Conservation (phyloP, 2,888 invertebrate species). For the Plebejus melissa region DNA sequence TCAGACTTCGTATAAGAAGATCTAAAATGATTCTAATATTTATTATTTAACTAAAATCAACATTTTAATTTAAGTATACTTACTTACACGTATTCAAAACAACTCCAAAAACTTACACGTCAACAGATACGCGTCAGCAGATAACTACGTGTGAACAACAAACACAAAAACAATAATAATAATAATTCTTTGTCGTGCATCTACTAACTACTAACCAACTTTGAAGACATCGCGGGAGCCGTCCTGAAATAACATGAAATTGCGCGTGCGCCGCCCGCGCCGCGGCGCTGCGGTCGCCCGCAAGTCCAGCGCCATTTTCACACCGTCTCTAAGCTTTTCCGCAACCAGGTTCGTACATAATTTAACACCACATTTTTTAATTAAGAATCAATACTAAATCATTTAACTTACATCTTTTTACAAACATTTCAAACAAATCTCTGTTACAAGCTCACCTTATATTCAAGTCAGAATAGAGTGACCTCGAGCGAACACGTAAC, state of each 20-base stretch:
- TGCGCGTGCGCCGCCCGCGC: constrained; percentile 68
- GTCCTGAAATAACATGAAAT: constrained; percentile 78
- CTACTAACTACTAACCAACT: constrained; percentile 36
- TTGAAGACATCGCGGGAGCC: constrained; percentile 75
- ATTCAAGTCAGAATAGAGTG: constrained; percentile 38
- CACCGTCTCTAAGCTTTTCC: constrained; percentile 72
- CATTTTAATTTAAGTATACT: too few relatives aligned
- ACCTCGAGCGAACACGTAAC: constrained; percentile 68
- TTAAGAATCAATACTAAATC: background rate
- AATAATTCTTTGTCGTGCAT: constrained; percentile 14
- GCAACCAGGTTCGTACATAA: constrained; percentile 64
- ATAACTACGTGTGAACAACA: background rate
- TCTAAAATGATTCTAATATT: too few relatives aligned
- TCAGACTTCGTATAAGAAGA: too few relatives aligned
- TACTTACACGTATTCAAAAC: background rate
- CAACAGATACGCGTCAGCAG: background rate
- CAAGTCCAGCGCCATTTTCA: constrained; percentile 75
- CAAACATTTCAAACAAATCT: background rate
- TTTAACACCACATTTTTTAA: constrained; percentile 8
- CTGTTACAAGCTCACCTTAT: background rate
- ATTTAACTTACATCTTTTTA: background rate
- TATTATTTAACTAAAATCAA: too few relatives aligned
- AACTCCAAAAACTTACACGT: background rate
- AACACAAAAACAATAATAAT: constrained; percentile 1
- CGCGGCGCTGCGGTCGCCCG: constrained; percentile 65